Percentiles rank a stretch among this genome's conserved stretches.
phyloP scores from a whole-genome alignment of 2,113 vertebrate species.

The Corythaeola cristata region DNA sequence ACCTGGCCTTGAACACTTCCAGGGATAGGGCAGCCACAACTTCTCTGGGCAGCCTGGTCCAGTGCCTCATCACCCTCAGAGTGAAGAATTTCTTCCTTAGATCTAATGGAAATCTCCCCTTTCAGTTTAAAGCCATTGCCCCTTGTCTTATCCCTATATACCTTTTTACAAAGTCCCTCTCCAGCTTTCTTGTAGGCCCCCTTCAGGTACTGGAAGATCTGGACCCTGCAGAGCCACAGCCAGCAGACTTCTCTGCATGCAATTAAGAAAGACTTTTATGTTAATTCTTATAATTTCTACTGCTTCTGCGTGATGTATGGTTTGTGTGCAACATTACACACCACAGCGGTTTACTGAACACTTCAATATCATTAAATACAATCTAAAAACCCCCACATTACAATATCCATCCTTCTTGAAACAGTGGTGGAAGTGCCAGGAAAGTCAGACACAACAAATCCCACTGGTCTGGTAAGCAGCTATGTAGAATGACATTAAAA shows the following conservation, averaged over 20 bases:
- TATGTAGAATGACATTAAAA: neutral
- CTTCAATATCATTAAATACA: neutral
- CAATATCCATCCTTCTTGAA: neutral
- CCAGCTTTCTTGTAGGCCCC: too few relatives aligned
- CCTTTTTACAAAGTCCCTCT: too few relatives aligned
- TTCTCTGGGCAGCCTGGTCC: too few relatives aligned
- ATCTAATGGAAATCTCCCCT: too few relatives aligned
- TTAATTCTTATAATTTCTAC: neutral
- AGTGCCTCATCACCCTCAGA: too few relatives aligned
- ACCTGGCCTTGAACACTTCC: too few relatives aligned
- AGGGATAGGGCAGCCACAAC: too few relatives aligned
- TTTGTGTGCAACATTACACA: neutral
- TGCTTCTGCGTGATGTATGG: neutral
- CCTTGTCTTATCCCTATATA: too few relatives aligned
- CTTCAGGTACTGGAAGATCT: too few relatives aligned
- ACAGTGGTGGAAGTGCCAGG: neutral
- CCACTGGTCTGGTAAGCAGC: neutral
- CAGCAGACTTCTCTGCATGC: neutral
- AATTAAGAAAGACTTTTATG: neutral
- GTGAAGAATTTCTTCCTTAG: too few relatives aligned
- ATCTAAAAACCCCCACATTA: too few relatives aligned
- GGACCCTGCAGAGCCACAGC: neutral
- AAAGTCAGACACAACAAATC: neutral
- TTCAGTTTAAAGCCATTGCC: too few relatives aligned
- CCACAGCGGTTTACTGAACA: rapidly evolving